phyloP scores from a whole-genome alignment of 2,888 invertebrate species.

The Horisme vitalbata region DNA sequence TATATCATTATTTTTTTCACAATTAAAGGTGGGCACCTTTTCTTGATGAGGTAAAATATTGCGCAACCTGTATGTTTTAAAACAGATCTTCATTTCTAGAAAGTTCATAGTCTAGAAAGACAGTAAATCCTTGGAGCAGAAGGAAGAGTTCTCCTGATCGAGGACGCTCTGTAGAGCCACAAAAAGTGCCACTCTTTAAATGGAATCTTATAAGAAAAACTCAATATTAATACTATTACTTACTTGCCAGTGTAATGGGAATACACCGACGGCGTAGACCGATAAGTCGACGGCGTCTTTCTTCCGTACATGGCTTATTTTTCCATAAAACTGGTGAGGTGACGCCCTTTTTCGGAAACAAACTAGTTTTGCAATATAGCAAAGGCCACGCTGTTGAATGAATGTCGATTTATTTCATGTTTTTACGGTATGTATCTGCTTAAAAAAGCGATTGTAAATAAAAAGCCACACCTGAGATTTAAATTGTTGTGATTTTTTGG shows the following conservation, averaged over 20 bases:
- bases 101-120: no score
- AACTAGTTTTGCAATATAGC: neutral
- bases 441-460: neutral
- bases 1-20: no score
- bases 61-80: no score
- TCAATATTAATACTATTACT: constrained; percentile 37
- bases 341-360: constrained; percentile 38
- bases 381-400: neutral
- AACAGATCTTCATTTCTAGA: no score
- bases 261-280: constrained; percentile 93
- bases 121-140: no score
- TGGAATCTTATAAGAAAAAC: neutral
- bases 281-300: constrained; percentile 91
- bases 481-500: constrained; percentile 42
- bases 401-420: constrained; percentile 5
- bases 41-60: no score
- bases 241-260: constrained; percentile 92
- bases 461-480: constrained; percentile 55
- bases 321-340: constrained; percentile 28
- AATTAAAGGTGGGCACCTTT: no score
- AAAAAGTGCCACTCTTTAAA: no score
- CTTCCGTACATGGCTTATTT: constrained; percentile 85
- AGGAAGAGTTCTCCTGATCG: no score
- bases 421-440: neutral
- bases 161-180: no score